Percentiles rank a stretch among this genome's conserved stretches.
Conservation (phyloP, 2,888 invertebrate genomes). For the Trichopria drosophilae region DNA sequence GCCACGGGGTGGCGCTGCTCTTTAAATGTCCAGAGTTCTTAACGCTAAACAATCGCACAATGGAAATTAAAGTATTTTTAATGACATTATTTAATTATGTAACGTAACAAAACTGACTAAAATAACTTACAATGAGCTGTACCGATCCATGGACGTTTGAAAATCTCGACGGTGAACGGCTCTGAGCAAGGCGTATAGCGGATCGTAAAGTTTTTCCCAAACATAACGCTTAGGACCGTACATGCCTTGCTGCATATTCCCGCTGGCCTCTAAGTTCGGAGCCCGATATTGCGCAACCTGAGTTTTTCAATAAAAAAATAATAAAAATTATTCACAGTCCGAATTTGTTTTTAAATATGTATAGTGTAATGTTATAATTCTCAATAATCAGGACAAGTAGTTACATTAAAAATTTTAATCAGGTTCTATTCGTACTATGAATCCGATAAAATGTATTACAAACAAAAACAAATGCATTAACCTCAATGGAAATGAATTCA, state of each 20-base stretch:
- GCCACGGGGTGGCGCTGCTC: slow-evolving; percentile 70
- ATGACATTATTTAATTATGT: background rate
- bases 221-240: slow-evolving; percentile 82
- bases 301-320: slow-evolving; percentile 17
- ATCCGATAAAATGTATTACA: too few relatives aligned
- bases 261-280: slow-evolving; percentile 81
- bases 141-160: slow-evolving; percentile 92
- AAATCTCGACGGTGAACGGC: slow-evolving; percentile 92
- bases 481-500: too few relatives aligned
- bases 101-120: background rate
- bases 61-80: slow-evolving; percentile 51
- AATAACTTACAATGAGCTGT: slow-evolving; percentile 77
- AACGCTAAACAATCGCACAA: slow-evolving; percentile 57
- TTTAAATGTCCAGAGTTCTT: slow-evolving; percentile 66
- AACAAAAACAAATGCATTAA: too few relatives aligned
- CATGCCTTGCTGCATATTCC: slow-evolving; percentile 79
- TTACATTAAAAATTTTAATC: too few relatives aligned
- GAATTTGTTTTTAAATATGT: background rate
- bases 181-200: slow-evolving; percentile 86
- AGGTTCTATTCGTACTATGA: too few relatives aligned
- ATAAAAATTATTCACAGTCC: slow-evolving; percentile 16
- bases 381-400: background rate
- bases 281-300: slow-evolving; percentile 84
- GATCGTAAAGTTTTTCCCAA: slow-evolving; percentile 95
- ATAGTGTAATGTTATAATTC: slow-evolving; percentile 2